Conservation (phyloP, 2,888 invertebrate species). For the Idaea dimidiata region DNA sequence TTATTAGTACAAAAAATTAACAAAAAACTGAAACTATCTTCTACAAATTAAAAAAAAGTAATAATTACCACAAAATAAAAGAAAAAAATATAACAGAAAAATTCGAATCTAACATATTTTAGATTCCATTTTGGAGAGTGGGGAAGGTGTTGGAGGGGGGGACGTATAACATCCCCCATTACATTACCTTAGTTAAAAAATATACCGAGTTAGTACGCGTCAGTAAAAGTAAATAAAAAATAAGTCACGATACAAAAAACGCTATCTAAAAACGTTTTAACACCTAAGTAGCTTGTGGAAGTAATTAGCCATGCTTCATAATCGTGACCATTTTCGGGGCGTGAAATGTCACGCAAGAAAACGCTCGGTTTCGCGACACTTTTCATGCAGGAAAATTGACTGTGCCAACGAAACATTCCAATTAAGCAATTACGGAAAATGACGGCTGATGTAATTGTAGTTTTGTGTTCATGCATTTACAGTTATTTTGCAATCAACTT, state of each 20-base stretch:
- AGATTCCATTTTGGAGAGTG: too few species aligned
- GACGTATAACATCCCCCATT: too few species aligned
- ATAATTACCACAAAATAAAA: too few species aligned
- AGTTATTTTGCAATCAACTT: constrained; percentile 34
- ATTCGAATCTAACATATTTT: too few species aligned
- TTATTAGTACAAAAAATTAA: too few species aligned
- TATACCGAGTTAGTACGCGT: too few species aligned
- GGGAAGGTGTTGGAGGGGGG: too few species aligned
- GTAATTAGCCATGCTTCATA: constrained; percentile 49
- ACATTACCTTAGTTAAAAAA: too few species aligned
- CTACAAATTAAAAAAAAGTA: too few species aligned
- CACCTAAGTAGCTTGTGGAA: constrained; percentile 31
- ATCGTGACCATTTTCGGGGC: constrained; percentile 45
- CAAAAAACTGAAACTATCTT: too few species aligned
- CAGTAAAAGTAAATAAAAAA: too few species aligned
- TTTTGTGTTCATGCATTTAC: constrained; percentile 17
- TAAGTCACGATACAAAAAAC: constrained; percentile 3
- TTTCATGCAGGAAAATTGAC: constrained; percentile 54
- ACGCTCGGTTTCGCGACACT: constrained; percentile 55
- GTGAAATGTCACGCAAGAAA: constrained; percentile 66
- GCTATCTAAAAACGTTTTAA: constrained; percentile 33
- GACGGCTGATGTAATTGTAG: constrained; percentile 46
- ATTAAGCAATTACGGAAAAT: constrained; percentile 72
- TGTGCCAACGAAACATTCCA: constrained; percentile 67
- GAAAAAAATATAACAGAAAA: too few species aligned